Conservation (phyloP, 2,113 vertebrate species). For the Mobula hypostoma region DNA sequence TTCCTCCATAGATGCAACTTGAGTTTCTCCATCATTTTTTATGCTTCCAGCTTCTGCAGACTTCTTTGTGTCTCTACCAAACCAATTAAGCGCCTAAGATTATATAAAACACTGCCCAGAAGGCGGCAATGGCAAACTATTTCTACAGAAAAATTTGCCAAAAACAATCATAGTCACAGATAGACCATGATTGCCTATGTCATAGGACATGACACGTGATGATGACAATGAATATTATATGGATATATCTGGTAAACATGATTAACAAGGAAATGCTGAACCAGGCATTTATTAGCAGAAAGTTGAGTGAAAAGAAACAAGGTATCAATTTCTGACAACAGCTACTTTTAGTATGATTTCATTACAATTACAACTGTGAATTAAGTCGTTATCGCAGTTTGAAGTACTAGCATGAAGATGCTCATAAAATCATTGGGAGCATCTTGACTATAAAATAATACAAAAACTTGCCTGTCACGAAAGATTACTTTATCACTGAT, state of each 20-base stretch:
- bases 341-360: neutral
- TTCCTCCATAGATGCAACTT: too few species aligned
- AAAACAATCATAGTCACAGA: too few species aligned
- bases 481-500: neutral
- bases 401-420: constrained; percentile 8
- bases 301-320: neutral
- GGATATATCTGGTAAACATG: neutral
- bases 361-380: neutral
- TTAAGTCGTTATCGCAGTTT: neutral
- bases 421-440: neutral
- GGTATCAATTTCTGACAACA: neutral
- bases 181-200: neutral
- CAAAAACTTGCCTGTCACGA: neutral
- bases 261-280: neutral
- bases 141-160: too few species aligned
- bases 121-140: too few species aligned
- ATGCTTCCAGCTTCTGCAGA: too few species aligned
- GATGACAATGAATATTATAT: neutral
- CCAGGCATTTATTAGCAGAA: neutral
- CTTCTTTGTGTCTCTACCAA: too few species aligned
- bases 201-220: too few species aligned
- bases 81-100: too few species aligned
- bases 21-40: too few species aligned
- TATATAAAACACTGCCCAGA: too few species aligned
- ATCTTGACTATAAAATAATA: neutral